phyloP scores from a whole-genome alignment of 2,797 vertebrate species.

The Sebastes cheni region DNA sequence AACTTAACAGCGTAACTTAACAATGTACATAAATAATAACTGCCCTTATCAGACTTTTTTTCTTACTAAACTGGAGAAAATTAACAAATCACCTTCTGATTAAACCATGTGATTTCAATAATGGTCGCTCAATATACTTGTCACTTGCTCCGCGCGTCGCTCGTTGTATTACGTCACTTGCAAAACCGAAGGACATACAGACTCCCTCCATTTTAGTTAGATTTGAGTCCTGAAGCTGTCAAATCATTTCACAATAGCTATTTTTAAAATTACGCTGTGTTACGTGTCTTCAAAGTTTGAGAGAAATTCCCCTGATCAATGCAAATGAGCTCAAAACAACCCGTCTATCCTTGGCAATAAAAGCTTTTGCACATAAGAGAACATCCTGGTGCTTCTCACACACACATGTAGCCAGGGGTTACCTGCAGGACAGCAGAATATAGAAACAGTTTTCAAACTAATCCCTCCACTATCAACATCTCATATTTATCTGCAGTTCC shows the following conservation, averaged over 20 bases:
- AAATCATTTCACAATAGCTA: neutral
- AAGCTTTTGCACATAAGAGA: neutral
- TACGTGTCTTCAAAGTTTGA: neutral
- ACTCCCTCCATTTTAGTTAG: neutral
- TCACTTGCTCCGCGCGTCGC: too few relatives aligned
- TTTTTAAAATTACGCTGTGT: neutral
- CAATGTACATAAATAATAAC: too few relatives aligned
- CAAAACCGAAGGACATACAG: too few relatives aligned
- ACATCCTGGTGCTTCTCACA: neutral
- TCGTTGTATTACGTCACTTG: neutral
- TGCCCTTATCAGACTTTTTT: too few relatives aligned
- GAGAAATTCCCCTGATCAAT: slow-evolving; percentile 30
- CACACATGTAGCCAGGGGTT: too few relatives aligned
- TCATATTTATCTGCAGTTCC: neutral
- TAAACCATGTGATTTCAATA: neutral
- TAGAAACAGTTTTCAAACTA: neutral
- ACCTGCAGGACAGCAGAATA: neutral
- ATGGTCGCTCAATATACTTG: too few relatives aligned
- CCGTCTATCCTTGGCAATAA: neutral
- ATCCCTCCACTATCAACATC: neutral
- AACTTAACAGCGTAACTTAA: too few relatives aligned
- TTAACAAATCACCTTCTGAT: neutral
- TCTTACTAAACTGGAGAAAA: too few relatives aligned
- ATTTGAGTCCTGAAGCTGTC: neutral
- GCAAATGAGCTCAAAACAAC: neutral